These are phyloP conservation scores for Hemithea aestivaria DNA, from an alignment of 2,888 invertebrate species.

Conservation along the genomic window DNA sequence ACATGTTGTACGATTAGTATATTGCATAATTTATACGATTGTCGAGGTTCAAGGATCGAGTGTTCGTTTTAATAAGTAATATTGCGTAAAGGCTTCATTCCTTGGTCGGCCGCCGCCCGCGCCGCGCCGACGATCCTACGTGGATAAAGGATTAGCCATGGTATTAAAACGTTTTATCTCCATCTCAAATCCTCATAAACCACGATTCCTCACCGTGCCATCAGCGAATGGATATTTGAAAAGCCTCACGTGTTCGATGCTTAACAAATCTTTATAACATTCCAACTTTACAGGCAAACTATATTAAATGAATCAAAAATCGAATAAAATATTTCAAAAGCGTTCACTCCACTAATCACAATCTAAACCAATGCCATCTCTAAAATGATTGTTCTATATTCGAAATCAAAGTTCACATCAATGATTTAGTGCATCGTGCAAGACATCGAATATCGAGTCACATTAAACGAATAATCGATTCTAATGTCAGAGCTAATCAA, in stretches of 20 bases:
- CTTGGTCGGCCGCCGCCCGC: conserved; percentile 12
- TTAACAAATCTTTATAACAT: no score
- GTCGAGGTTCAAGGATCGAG: conserved; percentile 45
- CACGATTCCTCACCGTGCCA: conserved; percentile 24
- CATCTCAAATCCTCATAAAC: conserved; percentile 26
- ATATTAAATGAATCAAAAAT: not conserved
- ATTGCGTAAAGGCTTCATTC: conserved; percentile 21
- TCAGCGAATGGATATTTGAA: conserved; percentile 23
- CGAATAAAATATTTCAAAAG: no score
- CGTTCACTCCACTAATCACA: not conserved
- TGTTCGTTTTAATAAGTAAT: conserved; percentile 33
- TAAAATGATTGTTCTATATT: conserved; percentile 40
- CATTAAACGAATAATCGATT: conserved; percentile 73
- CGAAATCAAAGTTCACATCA: conserved; percentile 38
- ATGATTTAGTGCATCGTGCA: conserved; percentile 31
- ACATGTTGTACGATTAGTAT: conserved; percentile 56
- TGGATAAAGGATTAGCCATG: conserved; percentile 31
- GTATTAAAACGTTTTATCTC: conserved; percentile 30
- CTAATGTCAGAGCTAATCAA: conserved; percentile 75
- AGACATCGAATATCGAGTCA: conserved; percentile 64
- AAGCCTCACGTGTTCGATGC: conserved; percentile 10
- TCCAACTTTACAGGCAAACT: conserved; percentile 4
- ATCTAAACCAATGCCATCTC: conserved; percentile 10
- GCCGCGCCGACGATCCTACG: conserved; percentile 17
- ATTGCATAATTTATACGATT: conserved; percentile 54